Evolutionary conservation across 2,113 vertebrate genomes (phyloP), one percentile per base, ranked within the genome.

Genomic region (Pelodiscus sinensis): DNA sequence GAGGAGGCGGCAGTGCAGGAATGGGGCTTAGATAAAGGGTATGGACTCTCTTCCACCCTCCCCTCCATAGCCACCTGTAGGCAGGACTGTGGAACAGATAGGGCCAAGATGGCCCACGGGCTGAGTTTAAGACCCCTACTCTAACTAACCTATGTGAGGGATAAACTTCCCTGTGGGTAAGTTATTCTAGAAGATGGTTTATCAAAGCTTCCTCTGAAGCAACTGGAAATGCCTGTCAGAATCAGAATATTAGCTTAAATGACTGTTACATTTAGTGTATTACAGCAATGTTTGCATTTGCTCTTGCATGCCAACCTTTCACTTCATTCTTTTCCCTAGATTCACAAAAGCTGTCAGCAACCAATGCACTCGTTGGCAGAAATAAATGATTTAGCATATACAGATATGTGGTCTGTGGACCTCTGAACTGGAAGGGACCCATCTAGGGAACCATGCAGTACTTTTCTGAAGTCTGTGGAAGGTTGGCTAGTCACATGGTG

Each of bases 201-300:
- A 75, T 71, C 44, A 82, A 77, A 86, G 78, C 16, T 3, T 0
- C 0, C 9, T 77, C 57, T 25, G 12, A 56, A n/a, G 50, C 2
- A 50, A 0, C 21, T 3, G 71, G n/a, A 18, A 6, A 0, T 2
- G 31, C 35, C 57, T 44, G 24, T 11, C 62, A 18, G 77, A 71
- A 16, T 9, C 18, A 21, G 18, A 31, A 71, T 35, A 35, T 6
- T 35, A 8, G 65, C 35, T n/a, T 35, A 77, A 25, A 77, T 77
- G 24, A 24, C 62, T 35, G 65, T 35, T n/a, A n/a, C 10, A 54
- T 8, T 14, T 9, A 88, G n/a, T 4, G 73, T 29, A 79, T 71
- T 35, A 4, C 55, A 19, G 18, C 0, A 1, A 38, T 15, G 18
- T 5, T 19, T 4, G 13, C 4, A 8, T 15, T 54, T 65, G 24